Conservation (phyloP, 2,797 vertebrate genomes). For the Zalophus californianus region DNA sequence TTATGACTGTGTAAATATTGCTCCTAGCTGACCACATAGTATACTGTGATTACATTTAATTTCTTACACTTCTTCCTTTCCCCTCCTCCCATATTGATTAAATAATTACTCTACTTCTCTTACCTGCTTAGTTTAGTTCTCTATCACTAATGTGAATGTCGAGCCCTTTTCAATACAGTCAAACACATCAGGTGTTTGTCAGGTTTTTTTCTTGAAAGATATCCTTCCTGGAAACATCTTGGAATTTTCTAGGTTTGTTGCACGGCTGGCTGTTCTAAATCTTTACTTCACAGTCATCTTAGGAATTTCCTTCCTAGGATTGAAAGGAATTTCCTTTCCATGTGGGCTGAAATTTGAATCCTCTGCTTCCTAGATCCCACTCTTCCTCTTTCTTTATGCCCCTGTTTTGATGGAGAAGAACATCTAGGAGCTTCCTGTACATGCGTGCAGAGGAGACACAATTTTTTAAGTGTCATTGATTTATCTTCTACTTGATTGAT, state of each 20-base stretch:
- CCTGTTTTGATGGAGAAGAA: conserved; percentile 15
- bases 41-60: background rate
- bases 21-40: background rate
- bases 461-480: background rate
- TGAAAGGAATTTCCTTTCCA: conserved; percentile 75
- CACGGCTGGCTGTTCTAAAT: conserved; percentile 45
- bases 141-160: background rate
- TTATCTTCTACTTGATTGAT: background rate
- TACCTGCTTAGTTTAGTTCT: background rate
- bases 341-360: conserved; percentile 69
- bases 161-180: background rate
- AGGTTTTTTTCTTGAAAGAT: background rate
- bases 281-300: conserved; percentile 65
- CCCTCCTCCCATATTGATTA: background rate
- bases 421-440: background rate
- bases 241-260: conserved; percentile 54
- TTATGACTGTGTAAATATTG: background rate
- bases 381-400: conserved; percentile 29
- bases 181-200: background rate
- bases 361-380: conserved; percentile 36
- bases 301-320: conserved; percentile 76
- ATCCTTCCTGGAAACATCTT: conserved; percentile 50
- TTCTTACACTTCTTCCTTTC: background rate
- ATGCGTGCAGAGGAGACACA: background rate
- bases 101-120: background rate